A percentile compares a stretch with the other conserved stretches of the same genome.
Evolutionary conservation across 2,797 vertebrate species (phyloP).

Genomic region (Enteromius viviparus): DNA sequence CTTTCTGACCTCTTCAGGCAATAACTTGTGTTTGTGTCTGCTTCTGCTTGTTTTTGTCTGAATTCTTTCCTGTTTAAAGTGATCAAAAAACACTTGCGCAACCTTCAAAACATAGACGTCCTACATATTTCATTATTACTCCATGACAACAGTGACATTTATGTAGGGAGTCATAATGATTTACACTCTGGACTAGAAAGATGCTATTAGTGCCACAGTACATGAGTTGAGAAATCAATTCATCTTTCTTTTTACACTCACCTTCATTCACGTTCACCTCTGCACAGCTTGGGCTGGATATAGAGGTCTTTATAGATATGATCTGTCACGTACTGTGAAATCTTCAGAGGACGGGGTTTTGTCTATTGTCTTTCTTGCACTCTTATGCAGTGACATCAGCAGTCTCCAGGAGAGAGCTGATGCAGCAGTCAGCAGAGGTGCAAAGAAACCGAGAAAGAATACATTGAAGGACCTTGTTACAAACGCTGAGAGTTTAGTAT

Average conservation of each 20-base stretch:
- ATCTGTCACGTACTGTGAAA: constrained; percentile 33
- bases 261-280: background rate
- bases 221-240: background rate
- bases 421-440: constrained; percentile 4
- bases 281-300: background rate
- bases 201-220: background rate
- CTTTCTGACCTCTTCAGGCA: background rate
- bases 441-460: constrained; percentile 17
- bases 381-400: constrained; percentile 24
- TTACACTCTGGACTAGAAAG: background rate
- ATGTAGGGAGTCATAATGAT: background rate
- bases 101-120: background rate
- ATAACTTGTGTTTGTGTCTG: background rate
- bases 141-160: background rate
- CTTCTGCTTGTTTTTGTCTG: constrained; percentile 32
- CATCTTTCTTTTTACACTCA: too few relatives aligned
- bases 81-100: background rate
- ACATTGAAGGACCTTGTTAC: constrained; percentile 8
- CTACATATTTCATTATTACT: constrained; percentile 6
- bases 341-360: background rate
- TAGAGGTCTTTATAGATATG: constrained; percentile 22
- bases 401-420: constrained; percentile 15
- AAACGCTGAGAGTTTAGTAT: background rate
- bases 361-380: constrained; percentile 11
- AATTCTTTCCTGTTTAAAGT: constrained; percentile 11